These are phyloP conservation scores for Morus bassanus DNA, from an alignment of 2,797 vertebrate genomes.

Conservation along the genomic window DNA sequence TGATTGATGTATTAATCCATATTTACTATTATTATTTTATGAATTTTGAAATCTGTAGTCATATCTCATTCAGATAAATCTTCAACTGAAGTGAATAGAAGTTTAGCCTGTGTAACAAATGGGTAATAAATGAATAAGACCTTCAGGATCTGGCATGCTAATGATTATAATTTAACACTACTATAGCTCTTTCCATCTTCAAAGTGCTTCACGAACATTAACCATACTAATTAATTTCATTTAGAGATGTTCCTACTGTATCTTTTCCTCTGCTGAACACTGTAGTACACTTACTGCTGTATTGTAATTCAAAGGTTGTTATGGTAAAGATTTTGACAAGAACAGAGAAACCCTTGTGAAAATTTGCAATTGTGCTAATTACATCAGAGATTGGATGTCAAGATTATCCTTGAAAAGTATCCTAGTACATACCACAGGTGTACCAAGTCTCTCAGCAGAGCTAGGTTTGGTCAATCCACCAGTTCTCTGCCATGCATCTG, in stretches of 20 bases:
- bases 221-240: constrained; percentile 71
- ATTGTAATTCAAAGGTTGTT: constrained; percentile 72
- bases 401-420: constrained; percentile 53
- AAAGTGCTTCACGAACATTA: constrained; percentile 57
- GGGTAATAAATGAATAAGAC: constrained; percentile 47
- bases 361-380: constrained; percentile 71
- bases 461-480: constrained; percentile 29
- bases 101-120: constrained; percentile 44
- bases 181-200: constrained; percentile 53
- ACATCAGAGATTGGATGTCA: constrained; percentile 57
- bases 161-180: constrained; percentile 60
- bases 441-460: constrained; percentile 20
- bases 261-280: constrained; percentile 43
- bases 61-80: background rate
- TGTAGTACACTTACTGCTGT: constrained; percentile 58
- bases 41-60: constrained; percentile 22
- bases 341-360: constrained; percentile 69
- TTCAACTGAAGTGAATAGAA: constrained; percentile 4
- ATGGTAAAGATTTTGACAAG: constrained; percentile 73
- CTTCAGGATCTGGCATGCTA: constrained; percentile 57
- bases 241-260: constrained; percentile 59
- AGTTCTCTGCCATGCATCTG: background rate
- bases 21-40: constrained; percentile 7
- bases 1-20: background rate
- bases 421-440: background rate